These are phyloP conservation scores for Drosophila formosana DNA, from an alignment of 2,888 invertebrate genomes.

Conservation along the genomic window DNA sequence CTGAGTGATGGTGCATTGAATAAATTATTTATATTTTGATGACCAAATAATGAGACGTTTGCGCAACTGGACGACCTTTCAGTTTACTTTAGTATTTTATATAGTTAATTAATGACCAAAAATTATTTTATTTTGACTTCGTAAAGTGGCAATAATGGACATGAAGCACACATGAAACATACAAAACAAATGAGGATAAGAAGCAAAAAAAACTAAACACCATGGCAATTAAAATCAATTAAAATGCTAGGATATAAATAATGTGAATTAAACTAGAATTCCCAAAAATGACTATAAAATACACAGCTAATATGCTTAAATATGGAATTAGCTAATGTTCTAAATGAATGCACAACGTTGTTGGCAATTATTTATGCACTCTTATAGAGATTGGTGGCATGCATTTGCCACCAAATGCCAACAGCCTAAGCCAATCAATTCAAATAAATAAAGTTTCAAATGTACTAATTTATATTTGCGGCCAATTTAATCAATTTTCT, in stretches of 20 bases:
- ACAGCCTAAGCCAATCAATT: slow-evolving; percentile 19
- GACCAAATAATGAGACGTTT: slow-evolving; percentile 41
- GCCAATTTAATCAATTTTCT: neutral
- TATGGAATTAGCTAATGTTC: slow-evolving; percentile 62
- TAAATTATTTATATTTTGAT: slow-evolving; percentile 52
- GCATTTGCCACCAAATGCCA: slow-evolving; percentile 19
- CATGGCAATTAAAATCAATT: slow-evolving; percentile 57
- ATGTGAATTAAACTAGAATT: slow-evolving; percentile 29
- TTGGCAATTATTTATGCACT: slow-evolving; percentile 33
- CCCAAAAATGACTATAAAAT: slow-evolving; percentile 13
- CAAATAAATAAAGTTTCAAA: slow-evolving; percentile 45
- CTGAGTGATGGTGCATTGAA: slow-evolving; percentile 42
- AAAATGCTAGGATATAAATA: slow-evolving; percentile 49
- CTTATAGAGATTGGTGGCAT: slow-evolving; percentile 51
- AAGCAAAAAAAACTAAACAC: slow-evolving; percentile 5
- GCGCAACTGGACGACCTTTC: slow-evolving; percentile 1
- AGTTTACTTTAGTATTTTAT: slow-evolving; percentile 12
- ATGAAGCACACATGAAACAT: slow-evolving; percentile 21
- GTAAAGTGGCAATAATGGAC: slow-evolving; percentile 51
- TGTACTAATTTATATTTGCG: slow-evolving; percentile 65
- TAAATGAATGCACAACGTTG: slow-evolving; percentile 49
- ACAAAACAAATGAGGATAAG: slow-evolving; percentile 31
- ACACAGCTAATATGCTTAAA: slow-evolving; percentile 52
- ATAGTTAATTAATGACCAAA: slow-evolving; percentile 47
- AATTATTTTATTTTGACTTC: slow-evolving; percentile 52